Conservation (phyloP, 64 coral and sea anemone species). For the Orbicella faveolata region DNA sequence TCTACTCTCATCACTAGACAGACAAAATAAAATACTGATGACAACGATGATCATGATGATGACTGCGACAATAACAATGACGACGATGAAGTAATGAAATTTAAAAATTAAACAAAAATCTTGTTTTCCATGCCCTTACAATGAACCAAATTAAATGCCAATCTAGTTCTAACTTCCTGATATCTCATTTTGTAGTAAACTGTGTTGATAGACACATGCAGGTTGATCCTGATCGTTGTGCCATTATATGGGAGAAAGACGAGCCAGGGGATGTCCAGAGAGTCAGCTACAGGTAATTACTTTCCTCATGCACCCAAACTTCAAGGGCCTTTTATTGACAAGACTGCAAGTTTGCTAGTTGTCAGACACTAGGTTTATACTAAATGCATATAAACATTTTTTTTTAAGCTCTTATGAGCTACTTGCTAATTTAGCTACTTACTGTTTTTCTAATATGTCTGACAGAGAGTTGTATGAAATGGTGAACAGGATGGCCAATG, state of each 20-base stretch:
- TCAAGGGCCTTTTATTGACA: not conserved
- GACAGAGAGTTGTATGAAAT: conserved; percentile 92
- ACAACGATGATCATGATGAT: too few species aligned
- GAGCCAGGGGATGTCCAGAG: conserved; percentile 87
- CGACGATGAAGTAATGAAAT: too few species aligned
- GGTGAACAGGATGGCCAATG: conserved; percentile 89
- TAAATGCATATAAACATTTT: too few species aligned
- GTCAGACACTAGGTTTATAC: not conserved
- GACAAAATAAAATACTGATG: too few species aligned
- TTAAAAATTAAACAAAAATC: too few species aligned
- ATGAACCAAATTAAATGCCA: too few species aligned
- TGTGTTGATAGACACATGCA: conserved; percentile 92
- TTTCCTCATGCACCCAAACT: not conserved
- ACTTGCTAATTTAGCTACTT: not conserved
- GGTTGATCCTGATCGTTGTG: conserved; percentile 68
- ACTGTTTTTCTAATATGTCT: not conserved
- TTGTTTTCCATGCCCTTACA: too few species aligned
- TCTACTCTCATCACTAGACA: too few species aligned
- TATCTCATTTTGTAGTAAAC: conserved; percentile 59
- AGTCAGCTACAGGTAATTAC: conserved; percentile 85
- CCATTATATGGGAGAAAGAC: conserved; percentile 98
- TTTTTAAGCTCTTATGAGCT: too few species aligned
- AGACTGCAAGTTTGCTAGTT: not conserved
- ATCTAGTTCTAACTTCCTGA: not conserved
- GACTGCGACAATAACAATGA: too few species aligned